Conservation (phyloP, 2,113 vertebrate genomes). For the Etia nguti region DNA sequence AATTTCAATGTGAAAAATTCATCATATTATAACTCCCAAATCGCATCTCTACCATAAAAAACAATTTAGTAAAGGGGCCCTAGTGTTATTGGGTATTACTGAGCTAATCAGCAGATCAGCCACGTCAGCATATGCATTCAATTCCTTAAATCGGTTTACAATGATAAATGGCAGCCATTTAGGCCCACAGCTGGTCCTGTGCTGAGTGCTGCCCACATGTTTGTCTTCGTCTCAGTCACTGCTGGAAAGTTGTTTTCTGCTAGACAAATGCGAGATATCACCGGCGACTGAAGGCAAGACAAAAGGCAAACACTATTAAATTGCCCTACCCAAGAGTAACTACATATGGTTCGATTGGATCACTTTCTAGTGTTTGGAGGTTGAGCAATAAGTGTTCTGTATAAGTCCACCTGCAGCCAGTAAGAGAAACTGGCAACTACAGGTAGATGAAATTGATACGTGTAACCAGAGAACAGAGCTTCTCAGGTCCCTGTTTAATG, state of each 20-base stretch:
- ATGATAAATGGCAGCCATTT: conserved; percentile 69
- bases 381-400: background rate
- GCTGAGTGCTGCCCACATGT: conserved; percentile 31
- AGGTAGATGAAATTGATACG: background rate
- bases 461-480: background rate
- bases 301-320: background rate
- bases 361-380: background rate
- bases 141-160: conserved; percentile 56
- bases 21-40: background rate
- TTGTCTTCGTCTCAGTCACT: conserved; percentile 19
- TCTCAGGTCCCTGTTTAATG: background rate
- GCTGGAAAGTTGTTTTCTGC: conserved; percentile 1
- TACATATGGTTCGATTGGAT: background rate
- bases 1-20: background rate
- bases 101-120: conserved; percentile 52
- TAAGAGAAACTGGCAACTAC: background rate
- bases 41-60: background rate
- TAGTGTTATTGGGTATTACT: conserved; percentile 23
- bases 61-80: background rate
- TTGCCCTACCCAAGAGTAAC: background rate
- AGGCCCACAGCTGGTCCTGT: conserved; percentile 54
- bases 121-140: conserved; percentile 59
- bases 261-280: background rate
- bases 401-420: conserved; percentile 16
- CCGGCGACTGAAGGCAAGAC: background rate